These are phyloP conservation scores for Eumaeus atala DNA, from an alignment of 1,140 invertebrate species.

Conservation along the genomic window DNA sequence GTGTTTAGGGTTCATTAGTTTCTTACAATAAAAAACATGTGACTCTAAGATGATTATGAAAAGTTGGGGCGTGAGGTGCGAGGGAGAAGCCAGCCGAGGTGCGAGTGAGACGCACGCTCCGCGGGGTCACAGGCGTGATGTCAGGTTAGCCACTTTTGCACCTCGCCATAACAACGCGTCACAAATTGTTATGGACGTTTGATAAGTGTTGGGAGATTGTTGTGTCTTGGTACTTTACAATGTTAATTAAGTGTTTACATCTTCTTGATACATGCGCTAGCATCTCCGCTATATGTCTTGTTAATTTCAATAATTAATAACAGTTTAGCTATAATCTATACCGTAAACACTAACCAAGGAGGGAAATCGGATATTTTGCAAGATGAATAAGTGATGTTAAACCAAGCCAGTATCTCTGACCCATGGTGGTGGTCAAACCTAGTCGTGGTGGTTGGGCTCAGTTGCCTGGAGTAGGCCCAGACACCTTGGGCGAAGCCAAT, in stretches of 20 bases:
- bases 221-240: constrained; percentile 64
- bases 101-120: constrained; percentile 37
- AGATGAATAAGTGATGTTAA: not conserved
- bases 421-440: too few relatives aligned
- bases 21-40: constrained; percentile 58
- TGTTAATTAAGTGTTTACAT: constrained; percentile 64
- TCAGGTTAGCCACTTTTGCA: constrained; percentile 75
- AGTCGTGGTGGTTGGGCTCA: too few relatives aligned
- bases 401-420: not conserved
- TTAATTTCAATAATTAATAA: too few relatives aligned
- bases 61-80: constrained; percentile 68
- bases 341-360: not conserved
- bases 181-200: constrained; percentile 75
- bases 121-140: constrained; percentile 73
- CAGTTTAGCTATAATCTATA: too few relatives aligned
- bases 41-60: constrained; percentile 68
- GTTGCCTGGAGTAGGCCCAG: too few relatives aligned
- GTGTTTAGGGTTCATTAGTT: constrained; percentile 69
- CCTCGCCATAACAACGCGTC: constrained; percentile 73
- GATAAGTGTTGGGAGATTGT: constrained; percentile 69
- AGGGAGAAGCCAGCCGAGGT: constrained; percentile 36
- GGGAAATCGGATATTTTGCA: constrained; percentile 2
- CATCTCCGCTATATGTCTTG: not conserved
- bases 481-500: too few relatives aligned
- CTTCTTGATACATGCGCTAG: constrained; percentile 13